Percentiles rank a stretch among this genome's conserved stretches.
phyloP scores from a whole-genome alignment of 2,113 vertebrate genomes.

The Cynopterus brachyotis region DNA sequence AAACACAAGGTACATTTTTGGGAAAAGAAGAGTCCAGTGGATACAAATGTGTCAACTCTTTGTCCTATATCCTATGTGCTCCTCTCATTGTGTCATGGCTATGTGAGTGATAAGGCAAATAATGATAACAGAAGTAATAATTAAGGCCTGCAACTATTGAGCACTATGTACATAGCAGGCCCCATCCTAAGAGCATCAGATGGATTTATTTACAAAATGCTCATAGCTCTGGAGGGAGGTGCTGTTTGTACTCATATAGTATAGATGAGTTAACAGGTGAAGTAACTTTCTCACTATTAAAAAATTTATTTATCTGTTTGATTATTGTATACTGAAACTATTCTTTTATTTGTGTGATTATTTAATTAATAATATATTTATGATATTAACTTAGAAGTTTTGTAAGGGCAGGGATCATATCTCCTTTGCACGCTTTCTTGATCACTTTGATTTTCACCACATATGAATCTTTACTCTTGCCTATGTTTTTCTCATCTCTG shows the following conservation, averaged over 20 bases:
- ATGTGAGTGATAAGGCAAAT: background rate
- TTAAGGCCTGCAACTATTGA: background rate
- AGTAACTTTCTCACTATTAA: background rate
- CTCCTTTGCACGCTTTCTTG: background rate
- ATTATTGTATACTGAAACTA: background rate
- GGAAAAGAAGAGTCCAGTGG: background rate
- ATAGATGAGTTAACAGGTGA: background rate
- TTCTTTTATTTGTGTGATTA: background rate
- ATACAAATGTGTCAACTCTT: accelerated
- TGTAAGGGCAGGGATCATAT: background rate
- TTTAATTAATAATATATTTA: background rate
- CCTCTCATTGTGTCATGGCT: background rate
- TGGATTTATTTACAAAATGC: background rate
- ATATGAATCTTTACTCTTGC: background rate
- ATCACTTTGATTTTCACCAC: background rate
- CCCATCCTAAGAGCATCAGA: background rate
- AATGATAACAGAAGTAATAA: background rate
- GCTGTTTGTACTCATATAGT: background rate
- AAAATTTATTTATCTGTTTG: background rate
- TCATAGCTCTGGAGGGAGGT: background rate
- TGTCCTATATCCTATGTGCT: background rate
- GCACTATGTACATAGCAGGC: background rate
- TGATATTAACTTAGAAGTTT: background rate
- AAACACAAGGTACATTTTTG: too few relatives aligned
- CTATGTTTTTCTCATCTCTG: background rate